Base-by-base conservation (phyloP, 2,888 invertebrate species). In the Chrysolina oricalcia region DNA sequence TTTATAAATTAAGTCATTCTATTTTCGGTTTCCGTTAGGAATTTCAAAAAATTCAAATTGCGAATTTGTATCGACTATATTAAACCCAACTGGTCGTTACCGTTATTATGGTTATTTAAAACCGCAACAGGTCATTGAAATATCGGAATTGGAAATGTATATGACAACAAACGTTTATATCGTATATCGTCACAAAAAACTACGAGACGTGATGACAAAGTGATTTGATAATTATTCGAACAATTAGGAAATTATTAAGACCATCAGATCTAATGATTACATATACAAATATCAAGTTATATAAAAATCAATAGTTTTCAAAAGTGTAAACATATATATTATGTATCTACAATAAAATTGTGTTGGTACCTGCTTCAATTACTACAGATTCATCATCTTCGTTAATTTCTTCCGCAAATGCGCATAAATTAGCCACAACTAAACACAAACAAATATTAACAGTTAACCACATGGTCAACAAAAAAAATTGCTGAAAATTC, bases 291-390 rank as follows among this genome's bases (percentile, higher is more conserved):
- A 35, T 5, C 27, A 27, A 27, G 5, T 27, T 27, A 5, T 27
- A 6, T 6, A 6, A 3, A 35, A 35, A 35, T 35, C 6, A 35
- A 0, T 35, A 35, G 35, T 35, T 35, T 35, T 8, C 35, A 43
- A 43, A 15, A 2, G 43, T 15, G 43, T 15, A 43, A 43, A 43
- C 11, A 43, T 15, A 43, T 15, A 43, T 43, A 43, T 15, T 15
- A n/a, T n/a, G n/a, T 9, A 15, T 3, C 35, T 35, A 35, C 1
- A 43, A 13, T 43, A 9, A 64, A 66, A 66, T 23, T 46, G 13
- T 41, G 76, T n/a, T n/a, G n/a, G n/a, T 83, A 86, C 86, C 79
- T 79, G 77, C 85, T 84, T 86, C 86, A 63, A 84, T 79, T 40
- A 82, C 80, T 35, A 86, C 82, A 46, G 81, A 77, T 68, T 86